These are phyloP conservation scores for Meteorus sp. DNA, from an alignment of 1,140 invertebrate species.

Conservation along the genomic window DNA sequence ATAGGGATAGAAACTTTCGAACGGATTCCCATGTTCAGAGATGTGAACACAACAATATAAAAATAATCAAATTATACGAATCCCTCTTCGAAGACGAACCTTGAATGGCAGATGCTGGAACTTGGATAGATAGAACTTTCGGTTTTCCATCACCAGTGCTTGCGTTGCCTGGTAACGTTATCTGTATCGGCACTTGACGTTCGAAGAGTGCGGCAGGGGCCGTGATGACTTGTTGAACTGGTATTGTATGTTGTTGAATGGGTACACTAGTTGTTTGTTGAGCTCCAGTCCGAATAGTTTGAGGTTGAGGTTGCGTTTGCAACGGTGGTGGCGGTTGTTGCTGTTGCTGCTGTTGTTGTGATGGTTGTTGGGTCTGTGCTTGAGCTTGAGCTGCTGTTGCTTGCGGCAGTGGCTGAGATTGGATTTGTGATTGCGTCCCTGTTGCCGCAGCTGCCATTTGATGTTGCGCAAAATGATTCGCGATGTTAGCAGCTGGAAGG, in stretches of 20 bases:
- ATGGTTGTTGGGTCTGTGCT: constrained; percentile 45
- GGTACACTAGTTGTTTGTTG: constrained; percentile 37
- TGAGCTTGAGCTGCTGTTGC: constrained; percentile 43
- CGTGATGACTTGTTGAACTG: constrained; percentile 54
- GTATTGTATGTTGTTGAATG: constrained; percentile 47
- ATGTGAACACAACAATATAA: too few relatives aligned
- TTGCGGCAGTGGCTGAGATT: constrained; percentile 36
- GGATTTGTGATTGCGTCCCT: constrained; percentile 27
- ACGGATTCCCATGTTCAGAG: too few relatives aligned
- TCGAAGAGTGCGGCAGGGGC: constrained; percentile 49
- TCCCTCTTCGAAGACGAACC: constrained; percentile 45
- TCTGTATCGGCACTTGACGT: constrained; percentile 64
- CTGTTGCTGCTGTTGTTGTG: constrained; percentile 35
- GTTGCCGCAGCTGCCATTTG: constrained; percentile 39
- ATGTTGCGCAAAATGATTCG: constrained; percentile 32
- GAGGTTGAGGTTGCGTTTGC: constrained; percentile 39
- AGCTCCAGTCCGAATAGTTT: constrained; percentile 33
- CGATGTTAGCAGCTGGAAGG: constrained; percentile 36
- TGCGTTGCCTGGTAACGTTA: constrained; percentile 72
- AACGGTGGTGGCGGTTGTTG: constrained; percentile 43
- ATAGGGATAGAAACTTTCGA: too few relatives aligned
- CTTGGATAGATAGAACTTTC: constrained; percentile 78
- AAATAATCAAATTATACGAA: constrained; percentile 12
- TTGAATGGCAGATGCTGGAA: constrained; percentile 79
- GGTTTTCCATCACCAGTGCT: constrained; percentile 68